A percentile compares a stretch with the other conserved stretches of the same genome.
These are phyloP conservation scores for Aurelia coerulea DNA, from an alignment of 30 jellyfish, hydroid and myxozoan genomes.

Conservation along the genomic window DNA sequence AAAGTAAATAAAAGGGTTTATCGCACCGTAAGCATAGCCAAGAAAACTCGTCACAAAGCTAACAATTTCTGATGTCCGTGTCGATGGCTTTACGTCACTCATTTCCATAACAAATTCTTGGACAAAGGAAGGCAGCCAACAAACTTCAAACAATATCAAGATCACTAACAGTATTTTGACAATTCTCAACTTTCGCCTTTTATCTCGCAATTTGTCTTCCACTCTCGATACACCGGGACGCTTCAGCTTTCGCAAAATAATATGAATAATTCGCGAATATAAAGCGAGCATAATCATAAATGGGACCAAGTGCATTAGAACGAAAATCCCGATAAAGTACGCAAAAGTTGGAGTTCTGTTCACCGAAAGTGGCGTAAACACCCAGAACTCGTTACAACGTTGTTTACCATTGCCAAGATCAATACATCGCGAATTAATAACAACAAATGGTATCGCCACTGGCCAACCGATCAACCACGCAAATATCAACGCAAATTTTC, in stretches of 20 bases:
- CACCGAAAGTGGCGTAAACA: no score
- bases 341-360: no score
- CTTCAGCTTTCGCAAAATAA: no score
- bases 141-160: slow-evolving; percentile 8
- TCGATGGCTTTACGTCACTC: not conserved
- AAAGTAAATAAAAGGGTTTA: slow-evolving; percentile 8
- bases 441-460: slow-evolving; percentile 16
- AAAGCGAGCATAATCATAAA: no score
- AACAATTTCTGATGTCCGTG: no score
- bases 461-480: slow-evolving; percentile 11
- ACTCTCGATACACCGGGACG: no score
- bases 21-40: slow-evolving; percentile 16
- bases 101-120: slow-evolving; percentile 7
- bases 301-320: no score
- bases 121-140: slow-evolving; percentile 46
- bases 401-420: not conserved
- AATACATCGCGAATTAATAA: not conserved
- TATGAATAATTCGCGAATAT: no score
- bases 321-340: no score
- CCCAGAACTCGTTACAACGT: not conserved
- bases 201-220: no score
- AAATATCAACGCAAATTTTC: not conserved
- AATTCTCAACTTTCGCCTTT: slow-evolving; percentile 6
- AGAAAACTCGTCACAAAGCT: slow-evolving; percentile 4
- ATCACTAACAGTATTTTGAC: slow-evolving; percentile 3